Percentiles rank a stretch among this genome's conserved stretches.
Evolutionary conservation across 2,888 invertebrate species (phyloP).

Genomic region (Proisotoma minuta): DNA sequence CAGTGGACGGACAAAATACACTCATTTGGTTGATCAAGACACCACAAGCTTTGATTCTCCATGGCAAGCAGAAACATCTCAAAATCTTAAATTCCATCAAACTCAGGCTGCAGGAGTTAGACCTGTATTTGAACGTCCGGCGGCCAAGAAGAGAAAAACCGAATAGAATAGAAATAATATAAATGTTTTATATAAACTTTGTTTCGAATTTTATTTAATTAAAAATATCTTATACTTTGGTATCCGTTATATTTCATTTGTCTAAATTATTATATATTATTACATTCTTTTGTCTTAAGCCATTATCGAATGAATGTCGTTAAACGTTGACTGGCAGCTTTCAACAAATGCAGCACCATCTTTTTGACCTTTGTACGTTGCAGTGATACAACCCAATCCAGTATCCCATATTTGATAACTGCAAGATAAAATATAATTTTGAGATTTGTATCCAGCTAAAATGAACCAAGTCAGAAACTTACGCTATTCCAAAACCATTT

Average conservation of each 20-base stretch:
- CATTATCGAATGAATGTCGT: conserved; percentile 60
- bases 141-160: conserved; percentile 58
- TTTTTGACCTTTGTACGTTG: conserved; percentile 68
- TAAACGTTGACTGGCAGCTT: conserved; percentile 66
- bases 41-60: conserved; percentile 97
- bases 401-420: conserved; percentile 84
- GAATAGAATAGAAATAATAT: no score
- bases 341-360: conserved; percentile 68
- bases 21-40: conserved; percentile 97
- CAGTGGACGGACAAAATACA: conserved; percentile 97
- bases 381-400: conserved; percentile 74
- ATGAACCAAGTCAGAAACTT: no score
- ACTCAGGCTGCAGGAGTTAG: conserved; percentile 89
- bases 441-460: no score
- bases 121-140: conserved; percentile 84
- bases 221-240: no score
- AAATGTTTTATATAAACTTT: no score
- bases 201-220: no score
- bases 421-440: conserved; percentile 50
- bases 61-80: conserved; percentile 88
- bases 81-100: conserved; percentile 78
- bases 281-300: no score
- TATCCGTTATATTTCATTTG: no score
- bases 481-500: conserved; percentile 92
- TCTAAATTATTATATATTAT: no score